Conservation (phyloP, 2,888 invertebrate species). For the Hydrotaea cyrtoneurina region DNA sequence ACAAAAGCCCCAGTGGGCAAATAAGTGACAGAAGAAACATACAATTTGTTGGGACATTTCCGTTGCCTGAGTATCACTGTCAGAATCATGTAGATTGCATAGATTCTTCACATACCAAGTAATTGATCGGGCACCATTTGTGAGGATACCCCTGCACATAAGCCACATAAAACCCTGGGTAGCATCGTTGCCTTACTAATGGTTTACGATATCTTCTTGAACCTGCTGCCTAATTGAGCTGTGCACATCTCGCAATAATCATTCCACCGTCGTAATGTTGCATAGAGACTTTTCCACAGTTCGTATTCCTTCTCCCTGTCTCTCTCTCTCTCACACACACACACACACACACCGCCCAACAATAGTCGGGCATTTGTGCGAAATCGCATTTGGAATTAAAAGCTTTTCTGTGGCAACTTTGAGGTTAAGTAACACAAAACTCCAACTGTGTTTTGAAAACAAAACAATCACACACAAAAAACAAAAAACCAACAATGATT, state of each 20-base stretch:
- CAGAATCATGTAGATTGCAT: too few relatives aligned
- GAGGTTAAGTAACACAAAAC: conserved; percentile 65
- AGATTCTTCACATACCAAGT: too few relatives aligned
- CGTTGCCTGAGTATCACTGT: too few relatives aligned
- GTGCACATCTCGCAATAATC: background rate
- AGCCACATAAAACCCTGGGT: too few relatives aligned
- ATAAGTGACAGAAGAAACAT: too few relatives aligned
- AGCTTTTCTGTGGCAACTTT: conserved; percentile 50
- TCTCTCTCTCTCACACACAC: background rate
- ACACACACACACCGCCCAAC: background rate
- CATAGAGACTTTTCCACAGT: conserved; percentile 9
- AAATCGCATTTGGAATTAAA: conserved; percentile 28
- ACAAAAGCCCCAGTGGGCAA: too few relatives aligned
- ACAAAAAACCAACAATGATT: conserved; percentile 13
- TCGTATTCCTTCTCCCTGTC: background rate
- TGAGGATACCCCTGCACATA: too few relatives aligned
- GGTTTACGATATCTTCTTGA: too few relatives aligned
- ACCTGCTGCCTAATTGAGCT: too few relatives aligned
- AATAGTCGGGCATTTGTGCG: background rate
- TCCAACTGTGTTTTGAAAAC: conserved; percentile 58
- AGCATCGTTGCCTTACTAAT: too few relatives aligned
- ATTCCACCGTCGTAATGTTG: background rate
- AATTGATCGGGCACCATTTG: too few relatives aligned
- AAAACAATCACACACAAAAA: background rate
- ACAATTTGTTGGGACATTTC: too few relatives aligned